phyloP scores from a whole-genome alignment of 2,113 vertebrate genomes.

The Condylura cristata region DNA sequence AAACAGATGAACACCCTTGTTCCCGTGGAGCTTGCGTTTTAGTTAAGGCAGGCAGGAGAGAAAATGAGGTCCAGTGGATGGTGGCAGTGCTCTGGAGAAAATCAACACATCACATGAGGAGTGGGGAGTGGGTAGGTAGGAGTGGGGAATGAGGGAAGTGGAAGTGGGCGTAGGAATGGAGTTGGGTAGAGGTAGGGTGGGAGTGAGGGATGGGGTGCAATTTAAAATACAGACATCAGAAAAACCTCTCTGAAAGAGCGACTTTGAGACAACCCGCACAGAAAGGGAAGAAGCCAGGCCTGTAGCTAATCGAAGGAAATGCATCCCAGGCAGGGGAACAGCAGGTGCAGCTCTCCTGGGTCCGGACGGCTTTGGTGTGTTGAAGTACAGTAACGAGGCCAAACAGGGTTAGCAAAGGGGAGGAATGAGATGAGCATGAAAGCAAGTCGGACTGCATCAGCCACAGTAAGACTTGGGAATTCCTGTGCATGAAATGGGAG shows the following conservation, averaged over 20 bases:
- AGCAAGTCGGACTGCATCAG: neutral
- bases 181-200: too few species aligned
- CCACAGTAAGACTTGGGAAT: neutral
- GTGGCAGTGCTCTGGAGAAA: neutral
- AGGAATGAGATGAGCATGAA: neutral
- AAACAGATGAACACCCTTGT: neutral
- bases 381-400: neutral
- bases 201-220: neutral
- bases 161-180: too few species aligned
- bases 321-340: neutral
- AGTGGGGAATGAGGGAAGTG: too few species aligned
- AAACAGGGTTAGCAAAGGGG: neutral
- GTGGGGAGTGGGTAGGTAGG: neutral
- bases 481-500: neutral
- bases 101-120: neutral
- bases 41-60: neutral
- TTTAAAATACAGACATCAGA: neutral
- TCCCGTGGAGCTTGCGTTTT: neutral
- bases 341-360: neutral
- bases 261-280: neutral
- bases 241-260: neutral
- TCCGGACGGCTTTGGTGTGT: neutral
- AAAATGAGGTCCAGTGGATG: neutral
- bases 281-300: slow-evolving; percentile 3
- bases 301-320: neutral